phyloP scores from a whole-genome alignment of 2,797 vertebrate genomes.

The Decapterus maruadsi region DNA sequence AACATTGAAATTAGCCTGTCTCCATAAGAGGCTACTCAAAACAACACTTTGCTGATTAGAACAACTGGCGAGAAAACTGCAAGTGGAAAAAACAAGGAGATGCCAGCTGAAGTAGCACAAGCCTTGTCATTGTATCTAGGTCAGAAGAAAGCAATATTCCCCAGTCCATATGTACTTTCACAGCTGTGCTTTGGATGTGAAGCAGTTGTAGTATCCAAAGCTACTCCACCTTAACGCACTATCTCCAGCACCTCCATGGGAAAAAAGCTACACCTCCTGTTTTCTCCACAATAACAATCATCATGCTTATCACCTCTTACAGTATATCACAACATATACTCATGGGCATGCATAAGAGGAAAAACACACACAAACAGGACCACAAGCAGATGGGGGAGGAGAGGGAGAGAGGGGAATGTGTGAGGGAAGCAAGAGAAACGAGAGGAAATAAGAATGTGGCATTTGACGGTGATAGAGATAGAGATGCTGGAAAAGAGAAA shows the following conservation, averaged over 20 bases:
- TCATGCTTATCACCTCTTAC: constrained; percentile 22
- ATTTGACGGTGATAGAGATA: constrained; percentile 25
- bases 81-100: constrained; percentile 23
- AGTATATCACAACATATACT: constrained; percentile 40
- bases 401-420: background rate
- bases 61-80: background rate
- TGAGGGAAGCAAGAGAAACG: constrained; percentile 28
- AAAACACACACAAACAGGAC: constrained; percentile 12
- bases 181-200: constrained; percentile 54
- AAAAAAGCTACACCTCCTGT: constrained; percentile 30
- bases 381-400: constrained; percentile 25
- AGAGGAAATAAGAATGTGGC: constrained; percentile 33
- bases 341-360: background rate
- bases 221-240: constrained; percentile 54
- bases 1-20: background rate
- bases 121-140: constrained; percentile 68
- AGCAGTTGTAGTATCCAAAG: constrained; percentile 50
- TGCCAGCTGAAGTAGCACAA: constrained; percentile 26
- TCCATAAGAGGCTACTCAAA: constrained; percentile 1
- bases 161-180: constrained; percentile 54
- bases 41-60: constrained; percentile 2
- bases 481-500: constrained; percentile 23
- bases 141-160: constrained; percentile 65
- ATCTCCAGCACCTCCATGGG: constrained; percentile 57
- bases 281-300: constrained; percentile 40